These are phyloP conservation scores for Cryptotis parvus DNA, from an alignment of 2,113 vertebrate species.

Conservation along the genomic window DNA sequence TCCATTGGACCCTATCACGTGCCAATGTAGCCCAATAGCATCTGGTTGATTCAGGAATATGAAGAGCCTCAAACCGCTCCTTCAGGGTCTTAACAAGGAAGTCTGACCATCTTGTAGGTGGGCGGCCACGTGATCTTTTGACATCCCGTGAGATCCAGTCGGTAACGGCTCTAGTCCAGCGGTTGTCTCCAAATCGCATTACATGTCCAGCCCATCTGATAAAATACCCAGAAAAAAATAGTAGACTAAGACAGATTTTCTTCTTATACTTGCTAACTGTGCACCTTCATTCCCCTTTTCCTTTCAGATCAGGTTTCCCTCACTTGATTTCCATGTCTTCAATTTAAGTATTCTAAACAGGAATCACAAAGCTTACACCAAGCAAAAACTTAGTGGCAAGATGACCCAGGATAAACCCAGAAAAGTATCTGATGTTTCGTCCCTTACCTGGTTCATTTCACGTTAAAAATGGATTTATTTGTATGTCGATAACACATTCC, in stretches of 20 bases:
- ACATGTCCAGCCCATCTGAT: no score
- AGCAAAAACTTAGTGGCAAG: not conserved
- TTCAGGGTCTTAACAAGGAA: no score
- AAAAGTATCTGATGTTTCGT: not conserved
- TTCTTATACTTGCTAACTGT: not conserved
- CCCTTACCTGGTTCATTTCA: not conserved
- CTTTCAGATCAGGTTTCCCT: not conserved
- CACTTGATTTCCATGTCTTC: constrained; percentile 21
- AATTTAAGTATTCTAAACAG: not conserved
- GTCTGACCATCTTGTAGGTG: no score
- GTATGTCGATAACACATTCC: constrained; percentile 54
- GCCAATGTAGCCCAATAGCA: no score
- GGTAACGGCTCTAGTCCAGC: no score
- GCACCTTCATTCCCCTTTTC: not conserved
- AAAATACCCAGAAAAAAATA: not conserved
- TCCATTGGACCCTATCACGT: no score
- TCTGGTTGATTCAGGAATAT: no score
- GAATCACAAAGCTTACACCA: not conserved
- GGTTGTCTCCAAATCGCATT: no score
- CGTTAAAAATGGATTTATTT: constrained; percentile 57
- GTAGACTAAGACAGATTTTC: not conserved
- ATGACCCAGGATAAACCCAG: constrained; percentile 18
- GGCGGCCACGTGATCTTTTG: no score
- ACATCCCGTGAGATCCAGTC: no score
- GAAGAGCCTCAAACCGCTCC: no score